These are phyloP conservation scores for Drosophila mercatorum DNA, from an alignment of 2,888 invertebrate species.

Conservation along the genomic window DNA sequence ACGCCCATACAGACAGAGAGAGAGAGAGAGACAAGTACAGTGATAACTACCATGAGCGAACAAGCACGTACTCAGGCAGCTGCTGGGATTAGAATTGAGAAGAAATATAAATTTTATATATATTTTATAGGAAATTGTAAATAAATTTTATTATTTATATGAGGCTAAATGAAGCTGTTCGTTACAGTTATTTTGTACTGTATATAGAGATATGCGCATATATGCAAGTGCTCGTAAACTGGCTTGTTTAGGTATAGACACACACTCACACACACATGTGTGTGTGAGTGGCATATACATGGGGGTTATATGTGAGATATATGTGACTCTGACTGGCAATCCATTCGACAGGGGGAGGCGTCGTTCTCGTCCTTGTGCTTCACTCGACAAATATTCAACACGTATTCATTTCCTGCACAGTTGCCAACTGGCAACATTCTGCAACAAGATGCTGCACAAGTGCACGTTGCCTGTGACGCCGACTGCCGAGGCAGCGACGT, in stretches of 20 bases:
- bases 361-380: slow-evolving; percentile 59
- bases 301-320: slow-evolving; percentile 2
- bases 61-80: not conserved
- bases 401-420: slow-evolving; percentile 81
- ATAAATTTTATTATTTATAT: no score
- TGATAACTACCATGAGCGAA: not conserved
- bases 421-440: slow-evolving; percentile 77
- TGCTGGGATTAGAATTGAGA: not conserved
- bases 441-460: slow-evolving; percentile 65
- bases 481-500: slow-evolving; percentile 23
- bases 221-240: slow-evolving; percentile 36
- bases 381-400: slow-evolving; percentile 80
- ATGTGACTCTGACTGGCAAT: slow-evolving; percentile 23
- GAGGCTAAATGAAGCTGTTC: not conserved
- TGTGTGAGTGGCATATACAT: not conserved
- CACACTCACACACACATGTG: slow-evolving; percentile 20
- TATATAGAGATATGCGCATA: slow-evolving; percentile 45
- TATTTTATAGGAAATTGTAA: no score
- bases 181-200: not conserved
- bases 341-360: slow-evolving; percentile 8
- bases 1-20: not conserved
- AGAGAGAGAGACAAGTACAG: slow-evolving; percentile 25
- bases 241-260: slow-evolving; percentile 41
- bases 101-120: no score
- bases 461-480: slow-evolving; percentile 46